Percentiles rank a stretch among this genome's conserved stretches.
Evolutionary conservation across 2,888 invertebrate genomes (phyloP).

Genomic region (Crioceris asparagi): DNA sequence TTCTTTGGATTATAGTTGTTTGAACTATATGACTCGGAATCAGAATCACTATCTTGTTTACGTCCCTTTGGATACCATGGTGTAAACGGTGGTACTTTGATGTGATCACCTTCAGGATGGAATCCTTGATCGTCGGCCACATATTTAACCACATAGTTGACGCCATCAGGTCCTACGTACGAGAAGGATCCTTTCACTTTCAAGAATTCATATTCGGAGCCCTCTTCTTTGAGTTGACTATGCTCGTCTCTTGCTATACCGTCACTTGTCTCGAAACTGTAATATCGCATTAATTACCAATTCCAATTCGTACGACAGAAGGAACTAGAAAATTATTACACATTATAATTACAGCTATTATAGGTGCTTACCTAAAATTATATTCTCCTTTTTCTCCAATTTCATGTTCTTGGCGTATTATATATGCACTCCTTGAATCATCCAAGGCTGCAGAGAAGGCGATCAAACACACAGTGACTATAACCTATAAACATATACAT

Average conservation of each 20-base stretch:
- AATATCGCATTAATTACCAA: conserved; percentile 5
- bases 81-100: conserved; percentile 26
- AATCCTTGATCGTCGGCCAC: conserved; percentile 39
- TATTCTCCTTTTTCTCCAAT: background rate
- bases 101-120: conserved; percentile 26
- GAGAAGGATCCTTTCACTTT: conserved; percentile 37
- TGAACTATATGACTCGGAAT: too few species aligned
- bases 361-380: conserved; percentile 1
- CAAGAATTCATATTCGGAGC: conserved; percentile 23
- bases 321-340: background rate
- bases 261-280: conserved; percentile 27
- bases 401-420: conserved; percentile 3
- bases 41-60: background rate
- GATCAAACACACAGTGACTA: background rate
- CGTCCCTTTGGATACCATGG: conserved; percentile 19
- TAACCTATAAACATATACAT: background rate
- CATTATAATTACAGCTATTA: too few species aligned
- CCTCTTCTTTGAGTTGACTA: conserved; percentile 19
- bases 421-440: conserved; percentile 9
- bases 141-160: conserved; percentile 36
- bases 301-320: background rate
- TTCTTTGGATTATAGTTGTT: too few species aligned
- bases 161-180: conserved; percentile 39
- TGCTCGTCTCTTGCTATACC: conserved; percentile 26
- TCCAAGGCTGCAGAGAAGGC: conserved; percentile 7